Evolutionary conservation across 2,113 vertebrate genomes (phyloP), one percentile per base, ranked within the genome.

Genomic region (Siphamia tubifer): DNA sequence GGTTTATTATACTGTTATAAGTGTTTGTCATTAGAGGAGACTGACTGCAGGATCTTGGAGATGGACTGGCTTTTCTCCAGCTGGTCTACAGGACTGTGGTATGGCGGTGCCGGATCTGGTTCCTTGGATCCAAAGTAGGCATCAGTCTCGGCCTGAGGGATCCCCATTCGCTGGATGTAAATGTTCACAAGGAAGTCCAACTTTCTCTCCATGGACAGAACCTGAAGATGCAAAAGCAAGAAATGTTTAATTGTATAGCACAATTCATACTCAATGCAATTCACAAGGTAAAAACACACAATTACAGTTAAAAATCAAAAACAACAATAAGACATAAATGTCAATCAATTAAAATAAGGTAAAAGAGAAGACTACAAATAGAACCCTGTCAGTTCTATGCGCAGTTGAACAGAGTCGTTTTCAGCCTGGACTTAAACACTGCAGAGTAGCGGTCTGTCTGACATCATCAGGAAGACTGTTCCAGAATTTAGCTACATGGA

Each of bases 191-290:
- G 90, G 87, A 99, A 99, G 71, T 99, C 98, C 52, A 99, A 77
- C 84, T 99, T 99, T 77, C 96, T 95, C 85, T 98, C 98, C 98
- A 99, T 98, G 24, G 98, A 99, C 72, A 95, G 87, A 20, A 98
- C 96, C 98, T 99, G 86, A 42, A 10, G 35, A 54, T 30, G 48
- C 12, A 17, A 23, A n/a, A 61, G n/a, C n/a, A n/a, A n/a, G n/a
- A n/a, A n/a, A n/a, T n/a, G n/a, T n/a, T n/a, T n/a, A n/a, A n/a
- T n/a, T n/a, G n/a, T n/a, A n/a, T n/a, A n/a, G n/a, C n/a, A n/a
- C n/a, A n/a, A n/a, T n/a, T 8, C 31, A 40, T 2, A 52, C n/a
- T 23, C 23, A 23, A 21, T 16, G 4, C 4, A 32, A 17, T n/a
- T n/a, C n/a, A n/a, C n/a, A n/a, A n/a, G n/a, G n/a, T n/a, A n/a